phyloP scores from a whole-genome alignment of 2,888 invertebrate species.

The Drosophila bunnanda region DNA sequence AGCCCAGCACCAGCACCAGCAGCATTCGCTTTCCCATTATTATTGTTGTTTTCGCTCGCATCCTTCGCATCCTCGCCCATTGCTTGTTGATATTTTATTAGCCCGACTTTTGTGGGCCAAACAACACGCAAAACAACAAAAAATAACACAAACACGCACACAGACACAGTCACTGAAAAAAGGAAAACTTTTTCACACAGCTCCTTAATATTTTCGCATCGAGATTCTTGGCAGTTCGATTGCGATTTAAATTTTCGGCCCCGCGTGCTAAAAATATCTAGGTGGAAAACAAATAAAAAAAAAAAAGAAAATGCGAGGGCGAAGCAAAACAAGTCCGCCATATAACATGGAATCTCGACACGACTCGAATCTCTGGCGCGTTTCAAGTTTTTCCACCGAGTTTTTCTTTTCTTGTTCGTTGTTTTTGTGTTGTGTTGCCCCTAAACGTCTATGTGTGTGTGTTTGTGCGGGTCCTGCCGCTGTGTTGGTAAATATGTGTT shows the following conservation, averaged over 20 bases:
- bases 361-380: conserved; percentile 46
- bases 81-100: conserved; percentile 76
- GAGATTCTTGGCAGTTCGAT: conserved; percentile 49
- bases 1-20: conserved; percentile 26
- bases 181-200: conserved; percentile 29
- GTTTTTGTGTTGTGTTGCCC: conserved; percentile 38
- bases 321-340: conserved; percentile 38
- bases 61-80: conserved; percentile 48
- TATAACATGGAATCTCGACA: conserved; percentile 47
- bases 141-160: conserved; percentile 28
- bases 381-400: conserved; percentile 43
- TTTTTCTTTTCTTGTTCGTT: conserved; percentile 45
- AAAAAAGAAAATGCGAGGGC: conserved; percentile 12
- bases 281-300: background rate
- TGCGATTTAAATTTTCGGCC: conserved; percentile 62
- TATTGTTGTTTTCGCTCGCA: conserved; percentile 39
- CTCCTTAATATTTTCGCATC: conserved; percentile 25
- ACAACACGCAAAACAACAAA: conserved; percentile 33
- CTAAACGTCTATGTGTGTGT: conserved; percentile 50
- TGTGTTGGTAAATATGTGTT: conserved; percentile 73
- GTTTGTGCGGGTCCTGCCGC: conserved; percentile 42
- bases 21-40: conserved; percentile 15
- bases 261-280: conserved; percentile 65
- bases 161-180: background rate
- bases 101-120: conserved; percentile 50